Evolutionary conservation across 2,113 vertebrate species (phyloP).

Genomic region (Zeus faber): DNA sequence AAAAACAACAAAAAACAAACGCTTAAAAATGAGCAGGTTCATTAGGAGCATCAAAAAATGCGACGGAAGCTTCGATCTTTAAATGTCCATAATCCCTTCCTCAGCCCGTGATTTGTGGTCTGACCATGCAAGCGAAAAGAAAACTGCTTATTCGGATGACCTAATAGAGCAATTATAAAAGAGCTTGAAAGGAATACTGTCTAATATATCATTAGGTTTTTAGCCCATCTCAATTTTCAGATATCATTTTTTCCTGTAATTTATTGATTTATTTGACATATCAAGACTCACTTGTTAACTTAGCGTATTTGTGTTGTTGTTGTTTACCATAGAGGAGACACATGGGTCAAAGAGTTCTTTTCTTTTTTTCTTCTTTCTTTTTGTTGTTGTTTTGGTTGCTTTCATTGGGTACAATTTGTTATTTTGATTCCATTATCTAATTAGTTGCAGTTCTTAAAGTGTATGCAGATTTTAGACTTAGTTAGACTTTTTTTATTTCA

Average conservation of each 20-base stretch:
- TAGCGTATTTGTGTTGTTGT: constrained; percentile 82
- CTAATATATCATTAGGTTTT: constrained; percentile 79
- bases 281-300: constrained; percentile 79
- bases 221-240: constrained; percentile 79
- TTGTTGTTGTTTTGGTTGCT: constrained; percentile 79
- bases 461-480: constrained; percentile 88
- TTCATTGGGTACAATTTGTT: constrained; percentile 76
- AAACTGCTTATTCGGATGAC: constrained; percentile 66
- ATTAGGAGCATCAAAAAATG: constrained; percentile 60
- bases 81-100: constrained; percentile 73
- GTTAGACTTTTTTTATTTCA: constrained; percentile 83
- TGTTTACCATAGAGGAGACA: constrained; percentile 81
- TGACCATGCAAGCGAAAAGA: constrained; percentile 69
- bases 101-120: constrained; percentile 73
- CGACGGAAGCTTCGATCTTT: constrained; percentile 72
- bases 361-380: too few relatives aligned
- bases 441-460: constrained; percentile 86
- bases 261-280: constrained; percentile 80
- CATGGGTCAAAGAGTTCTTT: constrained; percentile 76
- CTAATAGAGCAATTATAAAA: constrained; percentile 65
- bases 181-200: constrained; percentile 77
- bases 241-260: constrained; percentile 75
- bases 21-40: constrained; percentile 55
- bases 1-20: too few relatives aligned
- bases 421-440: constrained; percentile 79